phyloP scores from a whole-genome alignment of 2,797 vertebrate species.

The Malurus splendens region DNA sequence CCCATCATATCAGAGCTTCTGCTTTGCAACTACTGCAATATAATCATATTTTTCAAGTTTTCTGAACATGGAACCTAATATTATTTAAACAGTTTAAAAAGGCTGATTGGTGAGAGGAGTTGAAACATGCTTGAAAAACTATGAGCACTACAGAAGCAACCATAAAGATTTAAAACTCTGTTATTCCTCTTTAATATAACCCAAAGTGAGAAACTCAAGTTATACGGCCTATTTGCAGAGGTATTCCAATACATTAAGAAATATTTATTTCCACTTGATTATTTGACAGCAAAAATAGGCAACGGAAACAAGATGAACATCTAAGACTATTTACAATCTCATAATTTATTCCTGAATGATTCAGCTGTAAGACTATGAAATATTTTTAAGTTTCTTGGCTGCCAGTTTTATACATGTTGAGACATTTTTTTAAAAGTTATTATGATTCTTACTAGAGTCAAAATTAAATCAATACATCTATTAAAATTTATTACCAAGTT shows the following conservation, averaged over 20 bases:
- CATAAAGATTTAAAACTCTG: background rate
- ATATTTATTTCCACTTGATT: background rate
- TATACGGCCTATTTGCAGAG: background rate
- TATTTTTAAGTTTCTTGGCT: background rate
- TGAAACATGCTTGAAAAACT: background rate
- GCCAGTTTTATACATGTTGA: background rate
- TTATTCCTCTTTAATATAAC: background rate
- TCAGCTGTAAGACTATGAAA: background rate
- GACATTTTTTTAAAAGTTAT: background rate
- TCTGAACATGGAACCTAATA: background rate
- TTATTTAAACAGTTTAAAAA: background rate
- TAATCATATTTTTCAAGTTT: background rate
- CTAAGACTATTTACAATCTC: background rate
- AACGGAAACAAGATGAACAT: background rate
- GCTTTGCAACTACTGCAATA: background rate
- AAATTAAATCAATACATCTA: background rate
- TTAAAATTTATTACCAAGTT: background rate
- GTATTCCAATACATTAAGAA: background rate
- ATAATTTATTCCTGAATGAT: background rate
- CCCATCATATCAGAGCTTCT: background rate
- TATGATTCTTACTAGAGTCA: background rate
- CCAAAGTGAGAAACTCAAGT: background rate
- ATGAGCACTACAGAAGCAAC: background rate
- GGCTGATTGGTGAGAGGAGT: background rate
- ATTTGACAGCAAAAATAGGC: background rate